Evolutionary conservation across 2,113 vertebrate genomes (phyloP).

Genomic region (Propithecus coquereli): DNA sequence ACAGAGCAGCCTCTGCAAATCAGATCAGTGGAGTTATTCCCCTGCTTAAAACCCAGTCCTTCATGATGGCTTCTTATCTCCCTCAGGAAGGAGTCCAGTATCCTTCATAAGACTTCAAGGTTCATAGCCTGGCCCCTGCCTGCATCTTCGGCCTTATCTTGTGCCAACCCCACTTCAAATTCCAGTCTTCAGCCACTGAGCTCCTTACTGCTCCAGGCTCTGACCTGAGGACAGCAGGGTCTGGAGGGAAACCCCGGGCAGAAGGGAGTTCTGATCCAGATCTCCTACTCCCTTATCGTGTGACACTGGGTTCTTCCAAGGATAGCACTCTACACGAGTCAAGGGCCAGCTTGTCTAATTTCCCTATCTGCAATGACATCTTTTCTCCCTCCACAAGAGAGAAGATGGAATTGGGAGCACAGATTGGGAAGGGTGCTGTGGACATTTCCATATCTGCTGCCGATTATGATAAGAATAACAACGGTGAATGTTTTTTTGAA

Average conservation of each 20-base stretch:
- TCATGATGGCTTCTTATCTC: not conserved
- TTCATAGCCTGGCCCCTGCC: not conserved
- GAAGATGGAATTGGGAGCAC: not conserved
- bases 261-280: not conserved
- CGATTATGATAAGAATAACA: not conserved
- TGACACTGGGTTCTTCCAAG: not conserved
- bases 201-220: not conserved
- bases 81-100: not conserved
- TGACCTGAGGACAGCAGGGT: not conserved
- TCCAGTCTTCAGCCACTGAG: not conserved
- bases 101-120: not conserved
- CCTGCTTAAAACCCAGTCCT: not conserved
- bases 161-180: not conserved
- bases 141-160: not conserved
- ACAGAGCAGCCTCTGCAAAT: not conserved
- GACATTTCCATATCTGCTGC: not conserved
- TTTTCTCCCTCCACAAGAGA: not conserved
- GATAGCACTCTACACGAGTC: not conserved
- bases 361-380: not conserved
- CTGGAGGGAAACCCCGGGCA: not conserved
- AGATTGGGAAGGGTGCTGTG: not conserved
- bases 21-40: not conserved
- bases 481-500: not conserved
- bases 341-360: not conserved
- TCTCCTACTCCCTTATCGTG: not conserved